phyloP scores from a whole-genome alignment of 2,888 invertebrate genomes.

The Amblyjoppa proteus region DNA sequence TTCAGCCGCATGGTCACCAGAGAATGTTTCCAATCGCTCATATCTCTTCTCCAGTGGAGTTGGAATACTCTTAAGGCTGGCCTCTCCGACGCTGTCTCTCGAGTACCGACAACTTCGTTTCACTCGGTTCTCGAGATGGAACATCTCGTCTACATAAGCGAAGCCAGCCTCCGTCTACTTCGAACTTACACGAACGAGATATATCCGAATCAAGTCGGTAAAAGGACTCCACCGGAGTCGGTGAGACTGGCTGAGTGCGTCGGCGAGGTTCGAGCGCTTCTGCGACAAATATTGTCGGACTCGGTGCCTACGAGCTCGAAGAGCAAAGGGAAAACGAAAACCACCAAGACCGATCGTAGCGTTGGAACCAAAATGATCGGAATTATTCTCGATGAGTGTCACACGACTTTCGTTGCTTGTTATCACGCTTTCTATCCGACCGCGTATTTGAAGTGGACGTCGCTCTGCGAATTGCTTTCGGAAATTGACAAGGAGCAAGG shows the following conservation, averaged over 20 bases:
- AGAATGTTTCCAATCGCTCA: constrained; percentile 93
- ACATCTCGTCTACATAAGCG: constrained; percentile 94
- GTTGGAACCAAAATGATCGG: constrained; percentile 87
- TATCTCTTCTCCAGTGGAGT: constrained; percentile 95
- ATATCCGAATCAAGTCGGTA: constrained; percentile 90
- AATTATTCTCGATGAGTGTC: constrained; percentile 94
- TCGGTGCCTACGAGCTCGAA: constrained; percentile 85
- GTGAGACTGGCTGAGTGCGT: constrained; percentile 94
- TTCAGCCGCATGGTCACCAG: constrained; percentile 95
- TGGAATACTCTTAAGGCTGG: constrained; percentile 94
- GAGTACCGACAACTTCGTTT: constrained; percentile 81
- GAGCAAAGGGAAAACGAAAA: constrained; percentile 79
- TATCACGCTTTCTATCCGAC: constrained; percentile 99
- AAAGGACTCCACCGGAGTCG: constrained; percentile 88
- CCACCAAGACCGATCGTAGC: constrained; percentile 74
- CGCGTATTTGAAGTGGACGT: constrained; percentile 96
- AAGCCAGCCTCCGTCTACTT: constrained; percentile 92
- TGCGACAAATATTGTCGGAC: constrained; percentile 94
- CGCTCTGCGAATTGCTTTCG: constrained; percentile 93
- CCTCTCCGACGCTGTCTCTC: constrained; percentile 87
- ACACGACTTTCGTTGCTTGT: constrained; percentile 95
- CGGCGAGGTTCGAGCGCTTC: constrained; percentile 92
- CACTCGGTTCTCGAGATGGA: constrained; percentile 89
- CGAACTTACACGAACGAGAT: constrained; percentile 96
- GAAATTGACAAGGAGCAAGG: constrained; percentile 88